Percentiles rank a stretch among this genome's conserved stretches.
phyloP scores from a whole-genome alignment of 2,113 vertebrate species.

The Noturus placidus region DNA sequence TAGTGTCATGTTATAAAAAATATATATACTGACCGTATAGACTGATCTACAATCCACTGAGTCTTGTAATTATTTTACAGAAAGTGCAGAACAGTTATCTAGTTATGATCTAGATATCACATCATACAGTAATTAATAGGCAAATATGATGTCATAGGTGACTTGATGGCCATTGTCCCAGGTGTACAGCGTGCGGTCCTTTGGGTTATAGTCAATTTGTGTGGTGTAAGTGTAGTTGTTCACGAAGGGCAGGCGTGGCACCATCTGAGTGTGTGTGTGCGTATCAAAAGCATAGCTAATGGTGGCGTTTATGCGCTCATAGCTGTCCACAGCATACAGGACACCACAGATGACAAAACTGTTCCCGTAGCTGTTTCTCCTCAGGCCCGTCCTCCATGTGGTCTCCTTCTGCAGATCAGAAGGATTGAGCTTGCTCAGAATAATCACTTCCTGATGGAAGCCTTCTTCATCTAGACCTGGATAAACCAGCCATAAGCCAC shows the following conservation, averaged over 20 bases:
- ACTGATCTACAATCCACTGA: slow-evolving; percentile 82
- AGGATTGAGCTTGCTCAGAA: slow-evolving; percentile 83
- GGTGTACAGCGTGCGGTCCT: slow-evolving; percentile 88
- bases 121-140: slow-evolving; percentile 74
- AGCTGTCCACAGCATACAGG: slow-evolving; percentile 87
- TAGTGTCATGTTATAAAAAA: slow-evolving; percentile 31
- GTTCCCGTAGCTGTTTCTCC: slow-evolving; percentile 87
- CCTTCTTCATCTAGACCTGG: slow-evolving; percentile 87
- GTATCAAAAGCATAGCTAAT: slow-evolving; percentile 96
- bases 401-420: slow-evolving; percentile 84
- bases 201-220: slow-evolving; percentile 90
- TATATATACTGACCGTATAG: slow-evolving; percentile 56
- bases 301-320: slow-evolving; percentile 81
- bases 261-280: slow-evolving; percentile 91
- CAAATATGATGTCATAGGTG: slow-evolving; percentile 88
- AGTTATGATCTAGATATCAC: slow-evolving; percentile 5
- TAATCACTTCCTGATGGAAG: slow-evolving; percentile 87
- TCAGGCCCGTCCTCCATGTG: slow-evolving; percentile 87
- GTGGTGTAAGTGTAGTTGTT: slow-evolving; percentile 85
- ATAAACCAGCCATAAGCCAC: slow-evolving; percentile 91
- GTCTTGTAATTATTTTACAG: slow-evolving; percentile 73
- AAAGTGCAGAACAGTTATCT: slow-evolving; percentile 61
- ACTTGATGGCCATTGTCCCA: slow-evolving; percentile 96
- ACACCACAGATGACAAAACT: slow-evolving; percentile 93
- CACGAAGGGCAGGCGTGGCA: slow-evolving; percentile 85